phyloP scores from a whole-genome alignment of 2,888 invertebrate species.

The Xanthostigma xanthostigma region DNA sequence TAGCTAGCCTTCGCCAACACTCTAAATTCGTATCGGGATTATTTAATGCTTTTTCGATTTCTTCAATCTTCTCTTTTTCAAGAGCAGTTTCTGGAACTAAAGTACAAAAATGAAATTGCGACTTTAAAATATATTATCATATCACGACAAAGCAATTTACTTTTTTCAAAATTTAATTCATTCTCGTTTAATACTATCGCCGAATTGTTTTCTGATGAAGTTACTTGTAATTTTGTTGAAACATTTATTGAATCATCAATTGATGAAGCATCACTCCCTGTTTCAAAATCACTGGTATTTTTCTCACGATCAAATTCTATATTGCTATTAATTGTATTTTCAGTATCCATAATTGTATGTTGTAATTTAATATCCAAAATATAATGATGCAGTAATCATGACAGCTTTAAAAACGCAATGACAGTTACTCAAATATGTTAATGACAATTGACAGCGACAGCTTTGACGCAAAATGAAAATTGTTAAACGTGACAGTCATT shows the following conservation, averaged over 20 bases:
- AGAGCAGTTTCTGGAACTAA: slow-evolving; percentile 43
- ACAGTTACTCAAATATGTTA: too few species aligned
- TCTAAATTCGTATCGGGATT: slow-evolving; percentile 33
- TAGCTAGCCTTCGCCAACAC: slow-evolving; percentile 45
- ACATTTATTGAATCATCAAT: neutral
- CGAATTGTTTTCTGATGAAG: too few species aligned
- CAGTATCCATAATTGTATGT: neutral
- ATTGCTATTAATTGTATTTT: neutral
- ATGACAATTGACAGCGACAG: too few species aligned
- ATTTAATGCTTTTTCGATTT: slow-evolving; percentile 41
- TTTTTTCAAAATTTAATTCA: slow-evolving; percentile 54
- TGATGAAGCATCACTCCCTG: neutral
- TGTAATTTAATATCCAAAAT: too few species aligned
- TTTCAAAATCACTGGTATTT: neutral
- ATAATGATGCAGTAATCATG: too few species aligned
- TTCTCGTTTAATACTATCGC: slow-evolving; percentile 26
- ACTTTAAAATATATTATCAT: slow-evolving; percentile 3
- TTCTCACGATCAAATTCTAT: neutral
- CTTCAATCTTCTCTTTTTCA: slow-evolving; percentile 41
- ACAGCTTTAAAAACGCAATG: too few species aligned
- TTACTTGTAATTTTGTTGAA: neutral
- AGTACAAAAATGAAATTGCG: slow-evolving; percentile 11
- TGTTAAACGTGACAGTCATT: too few species aligned
- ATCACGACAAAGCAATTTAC: slow-evolving; percentile 27
- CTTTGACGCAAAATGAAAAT: too few species aligned